A percentile compares a stretch with the other conserved stretches of the same genome.
Conservation (phyloP, 2,797 vertebrate genomes). For the Sebastes iracundus region DNA sequence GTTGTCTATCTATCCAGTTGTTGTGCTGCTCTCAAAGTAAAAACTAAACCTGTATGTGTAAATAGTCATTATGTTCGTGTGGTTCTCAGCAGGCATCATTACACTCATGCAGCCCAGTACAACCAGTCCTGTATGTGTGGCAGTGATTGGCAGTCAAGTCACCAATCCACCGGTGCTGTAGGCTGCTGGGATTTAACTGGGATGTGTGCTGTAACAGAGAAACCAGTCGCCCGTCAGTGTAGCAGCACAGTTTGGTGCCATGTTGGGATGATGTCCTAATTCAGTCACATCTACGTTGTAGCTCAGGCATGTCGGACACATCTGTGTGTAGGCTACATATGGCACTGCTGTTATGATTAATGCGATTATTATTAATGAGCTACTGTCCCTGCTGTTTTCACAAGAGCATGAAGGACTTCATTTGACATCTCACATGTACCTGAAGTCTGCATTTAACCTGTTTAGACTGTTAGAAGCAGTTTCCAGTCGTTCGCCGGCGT, state of each 20-base stretch:
- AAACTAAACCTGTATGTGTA: too few species aligned
- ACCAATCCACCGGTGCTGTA: not conserved
- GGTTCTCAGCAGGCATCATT: too few species aligned
- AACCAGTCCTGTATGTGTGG: not conserved
- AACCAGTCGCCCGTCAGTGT: not conserved
- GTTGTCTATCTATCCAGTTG: too few species aligned
- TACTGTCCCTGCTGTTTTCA: not conserved
- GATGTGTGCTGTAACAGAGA: not conserved
- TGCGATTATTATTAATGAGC: constrained; percentile 1
- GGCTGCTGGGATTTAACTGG: not conserved
- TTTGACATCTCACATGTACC: not conserved
- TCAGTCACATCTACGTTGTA: not conserved
- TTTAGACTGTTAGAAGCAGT: not conserved
- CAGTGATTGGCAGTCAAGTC: not conserved
- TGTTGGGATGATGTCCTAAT: not conserved
- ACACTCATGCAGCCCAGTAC: not conserved
- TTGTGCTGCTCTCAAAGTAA: too few species aligned
- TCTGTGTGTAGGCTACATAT: not conserved
- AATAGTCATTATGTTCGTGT: too few species aligned
- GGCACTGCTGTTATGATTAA: constrained; percentile 1
- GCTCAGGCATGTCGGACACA: constrained; percentile 11
- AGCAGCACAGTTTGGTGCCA: not conserved
- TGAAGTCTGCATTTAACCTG: not conserved
- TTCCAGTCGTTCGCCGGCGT: too few species aligned
- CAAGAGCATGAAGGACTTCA: not conserved